Percentiles rank a stretch among this genome's conserved stretches.
Evolutionary conservation across 2,888 invertebrate genomes (phyloP).

Genomic region (Spilosoma lubricipeda): DNA sequence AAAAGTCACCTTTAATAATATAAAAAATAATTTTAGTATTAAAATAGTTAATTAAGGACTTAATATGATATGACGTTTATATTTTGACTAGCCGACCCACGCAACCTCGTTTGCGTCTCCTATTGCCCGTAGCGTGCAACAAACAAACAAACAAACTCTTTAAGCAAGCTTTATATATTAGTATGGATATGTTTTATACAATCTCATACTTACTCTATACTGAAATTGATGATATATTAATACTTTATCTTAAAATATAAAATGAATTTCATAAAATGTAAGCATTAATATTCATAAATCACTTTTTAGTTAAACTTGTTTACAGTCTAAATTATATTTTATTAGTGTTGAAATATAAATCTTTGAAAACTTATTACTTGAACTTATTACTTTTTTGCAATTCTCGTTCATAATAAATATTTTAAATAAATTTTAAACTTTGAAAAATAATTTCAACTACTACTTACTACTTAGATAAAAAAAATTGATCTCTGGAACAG

Average conservation of each 20-base stretch:
- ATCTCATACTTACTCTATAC: not conserved
- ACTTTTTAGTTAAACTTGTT: not conserved
- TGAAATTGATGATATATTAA: not conserved
- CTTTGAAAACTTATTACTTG: not conserved
- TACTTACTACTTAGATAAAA: too few species aligned
- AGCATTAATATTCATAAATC: constrained; percentile 3
- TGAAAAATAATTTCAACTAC: not conserved
- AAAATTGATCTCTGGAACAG: not conserved
- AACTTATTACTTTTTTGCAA: not conserved
- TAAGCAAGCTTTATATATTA: too few species aligned
- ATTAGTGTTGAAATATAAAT: not conserved
- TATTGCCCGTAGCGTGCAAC: too few species aligned
- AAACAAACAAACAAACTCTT: too few species aligned
- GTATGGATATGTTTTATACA: not conserved
- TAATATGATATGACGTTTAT: not conserved
- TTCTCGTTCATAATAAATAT: not conserved
- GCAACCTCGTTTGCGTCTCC: too few species aligned
- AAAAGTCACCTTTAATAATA: not conserved
- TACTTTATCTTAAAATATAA: not conserved
- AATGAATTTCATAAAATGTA: not conserved
- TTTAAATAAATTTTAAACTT: not conserved
- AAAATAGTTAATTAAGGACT: not conserved
- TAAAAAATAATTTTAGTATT: not conserved
- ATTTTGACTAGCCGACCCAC: too few species aligned
- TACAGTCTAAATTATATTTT: not conserved